Evolutionary conservation across 2,797 vertebrate genomes (phyloP).

Genomic region (Siniperca scherzeri): DNA sequence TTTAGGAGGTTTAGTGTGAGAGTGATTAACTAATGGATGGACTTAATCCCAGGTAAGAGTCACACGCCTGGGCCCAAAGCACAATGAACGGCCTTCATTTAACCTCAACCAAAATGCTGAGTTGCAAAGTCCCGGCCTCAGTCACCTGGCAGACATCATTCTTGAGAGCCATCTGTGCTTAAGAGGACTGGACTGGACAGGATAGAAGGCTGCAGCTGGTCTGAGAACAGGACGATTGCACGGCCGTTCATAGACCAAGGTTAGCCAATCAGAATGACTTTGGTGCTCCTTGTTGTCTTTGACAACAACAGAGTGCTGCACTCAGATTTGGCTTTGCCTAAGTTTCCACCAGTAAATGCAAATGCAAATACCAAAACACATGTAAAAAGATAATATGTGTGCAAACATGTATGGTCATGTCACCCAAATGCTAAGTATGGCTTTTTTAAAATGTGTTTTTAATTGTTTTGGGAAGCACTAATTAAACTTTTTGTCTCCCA

Average conservation of each 20-base stretch:
- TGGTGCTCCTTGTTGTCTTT: slow-evolving; percentile 13
- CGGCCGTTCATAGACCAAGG: not conserved
- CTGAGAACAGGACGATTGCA: not conserved
- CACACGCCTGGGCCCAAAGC: slow-evolving; percentile 48
- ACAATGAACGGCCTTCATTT: slow-evolving; percentile 68
- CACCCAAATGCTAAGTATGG: not conserved
- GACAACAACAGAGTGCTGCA: slow-evolving; percentile 1
- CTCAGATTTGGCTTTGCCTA: slow-evolving; percentile 13
- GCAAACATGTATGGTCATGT: not conserved
- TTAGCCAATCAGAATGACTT: slow-evolving; percentile 16
- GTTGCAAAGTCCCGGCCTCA: slow-evolving; percentile 31
- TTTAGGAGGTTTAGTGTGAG: slow-evolving; percentile 75
- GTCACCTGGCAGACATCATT: slow-evolving; percentile 54
- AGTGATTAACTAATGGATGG: slow-evolving; percentile 86
- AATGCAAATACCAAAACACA: not conserved
- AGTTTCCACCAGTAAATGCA: not conserved
- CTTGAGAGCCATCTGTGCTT: slow-evolving; percentile 53
- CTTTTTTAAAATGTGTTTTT: not conserved
- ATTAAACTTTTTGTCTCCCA: not conserved
- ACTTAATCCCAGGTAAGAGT: slow-evolving; percentile 81
- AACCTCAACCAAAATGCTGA: slow-evolving; percentile 63
- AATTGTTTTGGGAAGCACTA: not conserved
- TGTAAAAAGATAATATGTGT: not conserved
- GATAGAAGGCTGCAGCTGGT: slow-evolving; percentile 21
- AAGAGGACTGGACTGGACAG: slow-evolving; percentile 16